Evolutionary conservation across 2,113 vertebrate genomes (phyloP).

Genomic region (Notarius quadriscutis): DNA sequence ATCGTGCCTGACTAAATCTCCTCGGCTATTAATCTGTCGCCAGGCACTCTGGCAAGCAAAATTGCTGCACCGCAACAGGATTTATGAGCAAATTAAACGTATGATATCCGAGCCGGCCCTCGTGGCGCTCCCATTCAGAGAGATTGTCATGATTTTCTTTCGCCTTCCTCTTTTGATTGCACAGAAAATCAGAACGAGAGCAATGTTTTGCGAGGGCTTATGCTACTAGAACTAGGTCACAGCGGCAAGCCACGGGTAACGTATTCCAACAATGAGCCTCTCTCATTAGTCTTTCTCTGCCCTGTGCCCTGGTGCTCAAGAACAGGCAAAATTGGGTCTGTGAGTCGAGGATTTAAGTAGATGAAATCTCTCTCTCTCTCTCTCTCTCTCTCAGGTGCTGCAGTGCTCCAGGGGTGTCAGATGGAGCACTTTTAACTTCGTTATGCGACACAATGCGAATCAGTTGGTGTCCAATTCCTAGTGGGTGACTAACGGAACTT

Average conservation of each 20-base stretch:
- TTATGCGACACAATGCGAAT: constrained; percentile 44
- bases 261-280: constrained; percentile 49
- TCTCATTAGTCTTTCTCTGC: constrained; percentile 58
- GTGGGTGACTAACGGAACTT: constrained; percentile 30
- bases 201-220: constrained; percentile 53
- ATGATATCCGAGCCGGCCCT: constrained; percentile 63
- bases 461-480: constrained; percentile 28
- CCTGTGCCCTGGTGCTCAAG: constrained; percentile 42
- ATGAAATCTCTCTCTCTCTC: constrained; percentile 44
- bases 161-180: constrained; percentile 55
- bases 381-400: constrained; percentile 33
- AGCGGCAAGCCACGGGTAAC: constrained; percentile 43
- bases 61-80: constrained; percentile 67
- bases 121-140: constrained; percentile 60
- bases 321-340: constrained; percentile 48
- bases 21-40: constrained; percentile 74
- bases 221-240: constrained; percentile 59
- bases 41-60: constrained; percentile 66
- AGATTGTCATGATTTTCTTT: constrained; percentile 60
- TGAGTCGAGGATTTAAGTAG: constrained; percentile 44
- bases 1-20: constrained; percentile 78
- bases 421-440: constrained; percentile 51
- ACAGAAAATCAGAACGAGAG: constrained; percentile 59
- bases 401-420: constrained; percentile 46
- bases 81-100: constrained; percentile 74